Evolutionary conservation across 2,888 invertebrate species (phyloP), one percentile per base, ranked within the genome.

Genomic region (Eristalis intricaria): DNA sequence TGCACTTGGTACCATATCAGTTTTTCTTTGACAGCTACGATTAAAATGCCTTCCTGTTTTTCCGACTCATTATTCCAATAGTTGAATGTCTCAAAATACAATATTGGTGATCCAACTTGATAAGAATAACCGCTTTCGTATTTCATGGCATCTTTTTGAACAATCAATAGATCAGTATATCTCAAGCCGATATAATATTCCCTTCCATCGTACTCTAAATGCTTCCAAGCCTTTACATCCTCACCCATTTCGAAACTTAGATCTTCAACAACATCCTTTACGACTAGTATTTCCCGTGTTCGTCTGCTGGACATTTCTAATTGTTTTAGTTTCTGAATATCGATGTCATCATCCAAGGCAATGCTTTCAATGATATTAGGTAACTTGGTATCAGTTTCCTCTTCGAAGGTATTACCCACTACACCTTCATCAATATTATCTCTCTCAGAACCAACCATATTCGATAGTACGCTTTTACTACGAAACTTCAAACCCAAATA

Each of bases 221-320:
- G 89, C 58, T 90, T 84, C 93, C 93, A 93, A 38, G 90, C 90
- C 2, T 88, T 75, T 4, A 93, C 91, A 69, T 91, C 90, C 0
- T 84, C 88, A 8, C 91, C 91, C 8, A 91, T 82, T 2, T 84
- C 75, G 50, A 91, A 92, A 2, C 89, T 88, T 0, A 90, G 75
- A 68, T 93, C 90, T 89, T 93, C 93, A 65, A 90, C 91, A 4
- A 93, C 91, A 8, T 89, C 90, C 22, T 89, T 89, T 0, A 93
- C 89, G 4, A 90, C 70, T 0, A 93, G 89, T 64, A 91, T 86
- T 79, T 93, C 93, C 13, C 91, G 90, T 4, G 90, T 90, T 2
- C 92, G 91, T 3, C 92, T 89, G 79, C 90, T 90, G 0, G 90
- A 89, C 5, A 91, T 74, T 69, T 91, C 90, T 13, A 92, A 77